Evolutionary conservation across 2,888 invertebrate species (phyloP), one percentile per base, ranked within the genome.

Genomic region (Andrena chrysosceles): DNA sequence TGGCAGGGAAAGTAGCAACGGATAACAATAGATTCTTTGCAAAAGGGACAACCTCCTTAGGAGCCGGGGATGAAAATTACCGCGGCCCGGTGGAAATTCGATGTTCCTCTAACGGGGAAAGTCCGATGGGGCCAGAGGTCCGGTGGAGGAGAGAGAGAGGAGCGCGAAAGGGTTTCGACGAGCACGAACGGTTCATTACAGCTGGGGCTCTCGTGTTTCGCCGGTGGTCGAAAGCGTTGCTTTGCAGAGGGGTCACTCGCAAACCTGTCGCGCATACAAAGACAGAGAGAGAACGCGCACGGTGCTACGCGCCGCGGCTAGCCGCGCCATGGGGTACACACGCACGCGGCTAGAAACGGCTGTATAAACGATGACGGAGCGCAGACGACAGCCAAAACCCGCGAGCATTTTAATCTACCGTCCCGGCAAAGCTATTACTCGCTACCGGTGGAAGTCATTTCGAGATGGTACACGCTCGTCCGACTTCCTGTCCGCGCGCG

Each of bases 391-490:
- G 81, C 80, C 87, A 81, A 83, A 84, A 86, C 80, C 85, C 86
- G 88, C 78, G 85, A 87, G 87, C 87, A 86, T 88, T 88, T 88
- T 88, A 88, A 87, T 88, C 85, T 86, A 83, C 87, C 80, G 73
- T 29, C 77, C 20, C 81, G 70, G 86, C 81, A 74, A 75, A 83
- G 81, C 87, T 81, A 87, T 87, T 87, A 84, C 79, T 77, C 84
- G 66, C 74, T 64, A 67, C 67, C 72, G 83, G 73, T 77, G 83
- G 72, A 70, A 80, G 83, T 84, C 80, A 83, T 85, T 81, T 84
- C 67, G 81, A 72, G 77, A 73, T 73, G 83, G 77, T 68, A 72
- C 76, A 63, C 81, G 78, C 29, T 70, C 70, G 77, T 68, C 75
- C 81, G 80, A 69, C 81, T 81, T 83, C 77, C 85, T 79, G 59